phyloP scores from a whole-genome alignment of 2,113 vertebrate species.

The Cyanistes caeruleus region DNA sequence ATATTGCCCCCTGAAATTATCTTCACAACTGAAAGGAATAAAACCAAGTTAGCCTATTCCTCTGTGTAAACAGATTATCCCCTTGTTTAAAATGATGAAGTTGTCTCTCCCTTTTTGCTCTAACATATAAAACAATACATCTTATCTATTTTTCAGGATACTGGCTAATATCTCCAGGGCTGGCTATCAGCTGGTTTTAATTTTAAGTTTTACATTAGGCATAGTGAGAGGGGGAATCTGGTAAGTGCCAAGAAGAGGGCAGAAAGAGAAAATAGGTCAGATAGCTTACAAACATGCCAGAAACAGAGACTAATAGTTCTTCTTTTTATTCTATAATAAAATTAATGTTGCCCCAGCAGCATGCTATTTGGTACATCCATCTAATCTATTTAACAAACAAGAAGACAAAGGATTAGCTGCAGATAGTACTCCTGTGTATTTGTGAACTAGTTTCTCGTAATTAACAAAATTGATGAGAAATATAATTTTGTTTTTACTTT shows the following conservation, averaged over 20 bases:
- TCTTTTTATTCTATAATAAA: constrained; percentile 62
- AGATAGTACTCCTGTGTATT: constrained; percentile 52
- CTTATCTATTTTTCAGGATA: constrained; percentile 28
- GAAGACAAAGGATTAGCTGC: constrained; percentile 60
- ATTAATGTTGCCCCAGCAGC: constrained; percentile 69
- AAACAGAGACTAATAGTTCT: constrained; percentile 61
- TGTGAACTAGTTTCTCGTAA: constrained; percentile 51
- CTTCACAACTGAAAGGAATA: background rate
- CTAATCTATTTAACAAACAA: constrained; percentile 69
- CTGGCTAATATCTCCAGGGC: constrained; percentile 27
- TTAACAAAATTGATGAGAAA: constrained; percentile 64
- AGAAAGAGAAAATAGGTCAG: constrained; percentile 53
- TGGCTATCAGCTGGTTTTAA: constrained; percentile 45
- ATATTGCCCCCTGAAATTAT: background rate
- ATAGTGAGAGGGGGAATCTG: constrained; percentile 7
- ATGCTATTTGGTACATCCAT: constrained; percentile 58
- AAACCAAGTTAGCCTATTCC: background rate
- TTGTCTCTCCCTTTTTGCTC: background rate
- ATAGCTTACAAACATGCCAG: constrained; percentile 54
- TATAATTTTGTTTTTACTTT: constrained; percentile 57
- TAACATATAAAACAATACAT: constrained; percentile 28
- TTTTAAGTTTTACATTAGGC: constrained; percentile 12
- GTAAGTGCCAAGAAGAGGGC: background rate
- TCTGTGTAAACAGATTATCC: constrained; percentile 39
- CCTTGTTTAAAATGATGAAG: constrained; percentile 11